A percentile compares a stretch with the other conserved stretches of the same genome.
These are phyloP conservation scores for Apodemia zela DNA, from an alignment of 2,888 invertebrate genomes.

Conservation along the genomic window DNA sequence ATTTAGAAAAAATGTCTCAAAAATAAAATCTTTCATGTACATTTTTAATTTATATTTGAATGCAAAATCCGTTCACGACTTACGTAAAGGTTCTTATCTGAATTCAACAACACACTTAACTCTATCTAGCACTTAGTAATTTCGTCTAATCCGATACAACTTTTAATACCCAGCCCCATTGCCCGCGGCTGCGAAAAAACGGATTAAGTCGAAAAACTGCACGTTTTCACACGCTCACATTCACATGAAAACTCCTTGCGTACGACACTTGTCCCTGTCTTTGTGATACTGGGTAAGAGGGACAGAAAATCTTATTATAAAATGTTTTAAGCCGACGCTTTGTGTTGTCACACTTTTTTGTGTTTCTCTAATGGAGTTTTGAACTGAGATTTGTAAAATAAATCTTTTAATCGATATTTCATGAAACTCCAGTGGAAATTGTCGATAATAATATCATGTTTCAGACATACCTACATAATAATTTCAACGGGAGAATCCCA, in stretches of 20 bases:
- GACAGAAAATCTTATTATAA: constrained; percentile 11
- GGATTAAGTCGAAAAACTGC: constrained; percentile 67
- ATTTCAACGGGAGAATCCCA: too few species aligned
- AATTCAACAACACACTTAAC: constrained; percentile 49
- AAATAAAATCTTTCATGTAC: neutral
- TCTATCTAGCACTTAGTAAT: constrained; percentile 70
- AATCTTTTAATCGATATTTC: constrained; percentile 3
- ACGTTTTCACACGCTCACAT: constrained; percentile 68
- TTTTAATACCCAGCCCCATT: constrained; percentile 67
- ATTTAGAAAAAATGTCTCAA: neutral
- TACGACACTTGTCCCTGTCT: constrained; percentile 37
- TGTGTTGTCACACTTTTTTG: constrained; percentile 10
- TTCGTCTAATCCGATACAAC: constrained; percentile 76
- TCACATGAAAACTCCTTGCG: constrained; percentile 40
- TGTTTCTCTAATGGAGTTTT: constrained; percentile 12
- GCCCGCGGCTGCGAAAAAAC: constrained; percentile 72
- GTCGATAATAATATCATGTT: too few species aligned
- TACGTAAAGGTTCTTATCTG: constrained; percentile 16
- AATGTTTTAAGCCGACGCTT: constrained; percentile 10
- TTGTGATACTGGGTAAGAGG: neutral
- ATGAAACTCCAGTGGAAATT: neutral
- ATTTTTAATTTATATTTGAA: constrained; percentile 10
- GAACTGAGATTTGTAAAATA: neutral
- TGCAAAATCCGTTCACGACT: constrained; percentile 3
- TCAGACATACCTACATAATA: too few species aligned